A percentile compares a stretch with the other conserved stretches of the same genome.
phyloP scores from a whole-genome alignment of 2,888 invertebrate species.

The Pheosia tremula region DNA sequence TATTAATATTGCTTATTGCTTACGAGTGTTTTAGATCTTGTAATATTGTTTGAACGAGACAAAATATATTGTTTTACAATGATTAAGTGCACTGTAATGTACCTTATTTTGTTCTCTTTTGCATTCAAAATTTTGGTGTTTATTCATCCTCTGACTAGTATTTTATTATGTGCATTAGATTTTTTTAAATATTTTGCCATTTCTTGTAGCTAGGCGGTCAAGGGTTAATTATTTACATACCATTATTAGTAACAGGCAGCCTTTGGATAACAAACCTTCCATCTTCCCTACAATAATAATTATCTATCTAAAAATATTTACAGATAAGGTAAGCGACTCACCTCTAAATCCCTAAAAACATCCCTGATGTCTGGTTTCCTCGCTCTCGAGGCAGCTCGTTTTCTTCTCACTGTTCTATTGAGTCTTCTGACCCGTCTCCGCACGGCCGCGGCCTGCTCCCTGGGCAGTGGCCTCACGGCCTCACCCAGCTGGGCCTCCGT shows the following conservation, averaged over 20 bases:
- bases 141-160: too few relatives aligned
- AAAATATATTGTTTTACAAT: neutral
- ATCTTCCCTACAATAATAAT: too few relatives aligned
- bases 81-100: neutral
- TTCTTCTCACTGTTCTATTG: slow-evolving; percentile 89
- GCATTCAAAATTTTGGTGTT: too few relatives aligned
- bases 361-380: slow-evolving; percentile 92
- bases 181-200: too few relatives aligned
- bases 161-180: too few relatives aligned
- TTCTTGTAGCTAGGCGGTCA: too few relatives aligned
- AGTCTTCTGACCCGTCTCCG: slow-evolving; percentile 89
- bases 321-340: slow-evolving; percentile 55
- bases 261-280: too few relatives aligned
- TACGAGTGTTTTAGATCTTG: neutral
- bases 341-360: slow-evolving; percentile 93
- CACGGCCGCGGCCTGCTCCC: slow-evolving; percentile 91
- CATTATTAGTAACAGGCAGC: too few relatives aligned
- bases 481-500: slow-evolving; percentile 86
- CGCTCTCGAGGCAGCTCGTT: slow-evolving; percentile 80
- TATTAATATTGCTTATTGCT: neutral
- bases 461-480: slow-evolving; percentile 85
- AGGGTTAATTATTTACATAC: too few relatives aligned
- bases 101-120: neutral
- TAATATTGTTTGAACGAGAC: neutral
- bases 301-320: too few relatives aligned